Evolutionary conservation across 2,888 invertebrate genomes (phyloP), one percentile per base, ranked within the genome.

Genomic region (Anthophora plumipes): DNA sequence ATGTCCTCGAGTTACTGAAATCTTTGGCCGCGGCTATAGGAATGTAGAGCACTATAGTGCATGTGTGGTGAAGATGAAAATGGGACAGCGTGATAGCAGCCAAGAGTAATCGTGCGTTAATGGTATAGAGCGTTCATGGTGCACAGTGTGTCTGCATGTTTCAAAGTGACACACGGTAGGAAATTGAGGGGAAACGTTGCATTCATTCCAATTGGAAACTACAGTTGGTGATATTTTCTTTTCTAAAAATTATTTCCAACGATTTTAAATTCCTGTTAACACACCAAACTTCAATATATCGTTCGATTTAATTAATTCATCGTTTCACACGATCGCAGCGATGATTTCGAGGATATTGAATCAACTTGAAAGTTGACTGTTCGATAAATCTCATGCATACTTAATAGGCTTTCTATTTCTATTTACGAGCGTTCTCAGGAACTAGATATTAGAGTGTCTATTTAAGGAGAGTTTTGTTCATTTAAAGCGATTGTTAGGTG

Each of bases 371-470:
- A 52, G 77, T 76, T 74, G 57, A 43, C 31, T 59, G 76, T 50
- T 77, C 77, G 77, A 77, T 77, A 76, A 76, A 46, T 37, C 64
- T 46, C 39, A 54, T 76, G 54, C 77, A 77, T 77, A 76, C 0
- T 39, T 77, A 54, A 77, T 77, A 25, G 8, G 17, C 46, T 77
- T 77, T 77, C 77, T 77, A 77, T 66, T 60, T 77, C 22, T 54
- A 52, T 54, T 54, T 46, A 48, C 60, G 17, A 52, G 37, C 37
- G 17, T 41, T 20, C 52, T 59, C 55, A 48, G 60, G 14, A 46
- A 43, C 54, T 54, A 31, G 66, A 60, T 25, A 31, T 67, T 67
- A 48, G 31, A 60, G 4, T 57, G 12, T 37, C 76, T 76, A 63
- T 76, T 75, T 61, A 31, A 12, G 31, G 61, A 57, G 6, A n/a